Evolutionary conservation across 2,888 invertebrate genomes (phyloP), one percentile per base, ranked within the genome.

Genomic region (Bibio marci): DNA sequence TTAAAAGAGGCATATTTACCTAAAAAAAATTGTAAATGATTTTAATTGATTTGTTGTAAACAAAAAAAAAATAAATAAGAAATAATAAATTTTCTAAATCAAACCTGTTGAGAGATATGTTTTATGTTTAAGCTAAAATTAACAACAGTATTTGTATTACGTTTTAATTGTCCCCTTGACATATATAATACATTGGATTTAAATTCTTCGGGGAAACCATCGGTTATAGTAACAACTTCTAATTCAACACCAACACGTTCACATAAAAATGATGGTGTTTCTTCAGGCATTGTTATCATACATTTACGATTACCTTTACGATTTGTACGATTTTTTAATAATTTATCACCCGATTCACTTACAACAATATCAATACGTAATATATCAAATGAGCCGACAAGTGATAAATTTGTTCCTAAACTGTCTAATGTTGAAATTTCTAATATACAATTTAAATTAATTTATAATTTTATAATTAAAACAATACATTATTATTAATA

Each of bases 311-410:
- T 53, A 30, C 22, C 22, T 8, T 22, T 22, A 22, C 22, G 22
- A 25, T 34, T 7, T 13, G 39, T 32, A 8, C 35, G 27, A 30
- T 13, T 35, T 44, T 63, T 64, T 27, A 55, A 58, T 49, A 66
- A 76, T 49, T 71, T 73, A 28, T 65, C 66, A 22, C 71, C 70
- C n/a, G 70, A 66, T 57, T 92, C 91, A 50, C 91, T 87, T 47
- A 94, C 92, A 5, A 92, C 88, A 58, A 95, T 94, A 60, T 94
- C 88, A 42, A 94, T 85, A 46, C 86, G 74, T 66, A 94, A 76
- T 6, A 79, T 74, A 50, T 91, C 90, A 64, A 94, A 78, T 52
- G 79, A 78, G 6, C 85, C 85, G 45, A 81, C 75, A 35, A 87
- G 65, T 4, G 85, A 82, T 46, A 87, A 66, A 62, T 85, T 86